Evolutionary conservation across 2,797 vertebrate genomes (phyloP).

Genomic region (Triplophysa yarkandensis): DNA sequence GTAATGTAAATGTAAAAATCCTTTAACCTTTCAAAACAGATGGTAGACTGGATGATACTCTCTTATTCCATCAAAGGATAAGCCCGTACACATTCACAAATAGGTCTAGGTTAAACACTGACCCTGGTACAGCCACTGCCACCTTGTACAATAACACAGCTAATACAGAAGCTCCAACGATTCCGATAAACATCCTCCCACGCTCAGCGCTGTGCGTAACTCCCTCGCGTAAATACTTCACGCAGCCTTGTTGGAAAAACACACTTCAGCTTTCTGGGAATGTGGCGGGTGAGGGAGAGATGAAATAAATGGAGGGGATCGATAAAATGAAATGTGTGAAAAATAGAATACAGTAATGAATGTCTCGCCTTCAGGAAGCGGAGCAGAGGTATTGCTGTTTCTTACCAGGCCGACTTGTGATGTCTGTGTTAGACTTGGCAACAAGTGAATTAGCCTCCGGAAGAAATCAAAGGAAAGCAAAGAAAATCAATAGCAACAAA

Average conservation of each 20-base stretch:
- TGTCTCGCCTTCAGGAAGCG: constrained; percentile 19
- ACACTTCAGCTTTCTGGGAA: constrained; percentile 10
- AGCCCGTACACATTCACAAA: too few relatives aligned
- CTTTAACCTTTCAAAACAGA: too few relatives aligned
- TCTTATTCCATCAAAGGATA: too few relatives aligned
- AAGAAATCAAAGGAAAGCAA: constrained; percentile 61
- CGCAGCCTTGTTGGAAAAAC: constrained; percentile 33
- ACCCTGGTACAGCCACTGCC: background rate
- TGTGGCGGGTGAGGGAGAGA: constrained; percentile 5
- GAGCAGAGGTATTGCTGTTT: constrained; percentile 44
- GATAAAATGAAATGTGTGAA: constrained; percentile 8
- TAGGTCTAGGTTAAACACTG: too few relatives aligned
- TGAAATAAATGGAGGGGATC: constrained; percentile 18
- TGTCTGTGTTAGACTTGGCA: constrained; percentile 58
- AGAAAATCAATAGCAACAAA: constrained; percentile 72
- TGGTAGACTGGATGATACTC: too few relatives aligned
- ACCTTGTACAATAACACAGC: constrained; percentile 28
- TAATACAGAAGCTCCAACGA: constrained; percentile 52
- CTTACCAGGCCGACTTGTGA: constrained; percentile 35
- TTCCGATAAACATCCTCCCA: constrained; percentile 54
- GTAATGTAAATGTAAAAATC: too few relatives aligned
- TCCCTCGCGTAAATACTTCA: constrained; percentile 56
- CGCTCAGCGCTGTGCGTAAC: constrained; percentile 30
- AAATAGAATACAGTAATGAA: constrained; percentile 35
- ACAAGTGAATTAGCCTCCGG: constrained; percentile 61